Base-by-base conservation (phyloP, 2,888 invertebrate genomes). In the Eupeodes latifasciatus region DNA sequence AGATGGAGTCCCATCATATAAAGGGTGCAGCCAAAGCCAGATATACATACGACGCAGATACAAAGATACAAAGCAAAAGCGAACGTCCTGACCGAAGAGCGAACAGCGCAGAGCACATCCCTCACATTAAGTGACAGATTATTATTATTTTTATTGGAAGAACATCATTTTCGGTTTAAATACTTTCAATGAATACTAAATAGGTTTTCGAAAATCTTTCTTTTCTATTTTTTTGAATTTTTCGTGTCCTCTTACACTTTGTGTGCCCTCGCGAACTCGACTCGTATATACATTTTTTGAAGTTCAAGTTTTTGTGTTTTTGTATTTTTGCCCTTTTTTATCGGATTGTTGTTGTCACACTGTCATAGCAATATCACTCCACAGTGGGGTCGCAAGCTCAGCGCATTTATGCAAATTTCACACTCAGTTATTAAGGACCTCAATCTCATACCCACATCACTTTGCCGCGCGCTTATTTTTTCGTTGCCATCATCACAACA, bases 171-270 rank as follows among this genome's bases (percentile, higher is more conserved):
- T 88, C 74, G 81, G 88, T 85, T 88, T 88, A 88, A 88, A 88
- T 88, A 88, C 88, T 88, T 88, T 85, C 88, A 81, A 88, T 88
- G 88, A 88, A 88, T 88, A 88, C 88, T 88, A 88, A 88, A 88
- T 88, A 88, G 88, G 88, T 85, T 88, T 84, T 40, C 62, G 12
- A 49, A 5, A 44, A 27, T 27, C 62, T 66, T 75, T 49, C 61
- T 49, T 74, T 80, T 57, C 55, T 36, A 9, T 44, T 57, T 40
- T 19, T 61, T 53, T 9, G 0, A 7, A n/a, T 34, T 53, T 47
- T 67, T 55, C 51, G 0, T 72, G 27, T 27, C 27, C 27, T 27
- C 27, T 27, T n/a, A n/a, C 27, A 27, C 27, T 27, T 27, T 27
- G 27, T 27, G 27, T 3, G 27, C 3, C 27, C 27, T 27, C 27